These are phyloP conservation scores for Hydra vulgaris DNA, from an alignment of 30 jellyfish, hydroid and myxozoan species.

Conservation along the genomic window DNA sequence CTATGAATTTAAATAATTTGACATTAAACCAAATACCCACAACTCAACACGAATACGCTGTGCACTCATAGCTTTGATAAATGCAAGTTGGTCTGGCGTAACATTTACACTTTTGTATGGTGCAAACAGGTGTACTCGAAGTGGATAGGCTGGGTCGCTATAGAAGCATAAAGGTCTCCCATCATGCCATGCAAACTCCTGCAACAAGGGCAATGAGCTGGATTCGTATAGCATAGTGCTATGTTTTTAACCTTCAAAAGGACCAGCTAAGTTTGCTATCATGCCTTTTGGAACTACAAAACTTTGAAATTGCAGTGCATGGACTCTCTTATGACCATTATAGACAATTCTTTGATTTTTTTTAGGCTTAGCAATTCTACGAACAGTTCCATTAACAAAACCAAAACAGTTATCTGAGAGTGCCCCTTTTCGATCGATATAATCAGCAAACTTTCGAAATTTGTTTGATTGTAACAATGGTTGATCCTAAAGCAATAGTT, in stretches of 20 bases:
- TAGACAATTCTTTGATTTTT: no score
- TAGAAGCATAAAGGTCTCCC: no score
- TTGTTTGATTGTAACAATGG: no score
- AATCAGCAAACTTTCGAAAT: no score
- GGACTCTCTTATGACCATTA: slow-evolving; percentile 45
- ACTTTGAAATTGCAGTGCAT: slow-evolving; percentile 34
- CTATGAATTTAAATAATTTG: no score
- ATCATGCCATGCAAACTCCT: no score
- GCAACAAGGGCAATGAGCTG: slow-evolving; percentile 23
- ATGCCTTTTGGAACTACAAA: slow-evolving; percentile 26
- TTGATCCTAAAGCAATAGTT: no score
- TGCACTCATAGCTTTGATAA: slow-evolving; percentile 40
- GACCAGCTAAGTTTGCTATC: slow-evolving; percentile 39
- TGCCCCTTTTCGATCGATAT: no score
- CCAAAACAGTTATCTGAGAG: slow-evolving; percentile 27
- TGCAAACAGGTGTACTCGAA: no score
- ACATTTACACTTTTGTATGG: no score
- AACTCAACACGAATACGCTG: slow-evolving; percentile 47
- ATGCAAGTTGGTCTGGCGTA: slow-evolving; percentile 36
- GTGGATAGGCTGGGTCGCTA: no score
- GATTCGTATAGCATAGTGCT: slow-evolving; percentile 33
- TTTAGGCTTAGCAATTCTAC: no score
- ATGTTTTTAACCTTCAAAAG: slow-evolving; percentile 44
- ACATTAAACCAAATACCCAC: slow-evolving; percentile 55
- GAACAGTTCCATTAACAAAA: slow-evolving; percentile 34